A percentile compares a stretch with the other conserved stretches of the same genome.
Conservation (phyloP, 2,797 vertebrate genomes). For the Craterocephalus amniculus region DNA sequence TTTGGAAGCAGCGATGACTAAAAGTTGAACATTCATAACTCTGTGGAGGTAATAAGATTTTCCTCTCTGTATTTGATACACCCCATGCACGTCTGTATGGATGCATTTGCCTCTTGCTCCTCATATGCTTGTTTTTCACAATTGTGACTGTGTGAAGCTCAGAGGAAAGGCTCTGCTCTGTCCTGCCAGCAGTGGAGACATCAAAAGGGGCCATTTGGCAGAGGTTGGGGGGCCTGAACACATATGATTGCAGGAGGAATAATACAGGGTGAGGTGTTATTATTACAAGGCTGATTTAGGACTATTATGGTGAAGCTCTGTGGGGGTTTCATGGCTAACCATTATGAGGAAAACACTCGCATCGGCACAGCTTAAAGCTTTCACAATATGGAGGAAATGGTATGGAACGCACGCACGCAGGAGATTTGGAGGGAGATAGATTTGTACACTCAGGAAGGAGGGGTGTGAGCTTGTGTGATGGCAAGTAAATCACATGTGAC, state of each 20-base stretch:
- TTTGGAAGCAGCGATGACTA: slow-evolving; percentile 21
- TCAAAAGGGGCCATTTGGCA: slow-evolving; percentile 70
- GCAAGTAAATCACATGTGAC: slow-evolving; percentile 75
- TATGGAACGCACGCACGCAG: slow-evolving; percentile 5
- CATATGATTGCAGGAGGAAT: slow-evolving; percentile 76
- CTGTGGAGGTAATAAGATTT: slow-evolving; percentile 26
- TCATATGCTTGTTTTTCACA: slow-evolving; percentile 46
- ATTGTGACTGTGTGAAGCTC: slow-evolving; percentile 44
- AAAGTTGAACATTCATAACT: slow-evolving; percentile 8
- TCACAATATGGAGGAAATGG: slow-evolving; percentile 16
- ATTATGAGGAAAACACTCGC: slow-evolving; percentile 33
- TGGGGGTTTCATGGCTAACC: slow-evolving; percentile 50
- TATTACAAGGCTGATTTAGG: slow-evolving; percentile 83
- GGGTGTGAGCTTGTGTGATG: slow-evolving; percentile 61
- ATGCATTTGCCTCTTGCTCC: slow-evolving; percentile 21
- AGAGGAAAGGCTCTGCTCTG: slow-evolving; percentile 55
- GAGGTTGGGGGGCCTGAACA: slow-evolving; percentile 44
- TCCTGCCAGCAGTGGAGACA: slow-evolving; percentile 63
- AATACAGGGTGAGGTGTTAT: slow-evolving; percentile 81
- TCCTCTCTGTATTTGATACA: slow-evolving; percentile 35
- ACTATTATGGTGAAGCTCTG: slow-evolving; percentile 74
- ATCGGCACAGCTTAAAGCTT: slow-evolving; percentile 19
- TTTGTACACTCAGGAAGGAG: slow-evolving; percentile 45
- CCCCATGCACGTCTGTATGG: slow-evolving; percentile 26
- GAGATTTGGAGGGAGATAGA: slow-evolving; percentile 38